Evolutionary conservation across 2,113 vertebrate species (phyloP).

Genomic region (Dascyllus trimaculatus): DNA sequence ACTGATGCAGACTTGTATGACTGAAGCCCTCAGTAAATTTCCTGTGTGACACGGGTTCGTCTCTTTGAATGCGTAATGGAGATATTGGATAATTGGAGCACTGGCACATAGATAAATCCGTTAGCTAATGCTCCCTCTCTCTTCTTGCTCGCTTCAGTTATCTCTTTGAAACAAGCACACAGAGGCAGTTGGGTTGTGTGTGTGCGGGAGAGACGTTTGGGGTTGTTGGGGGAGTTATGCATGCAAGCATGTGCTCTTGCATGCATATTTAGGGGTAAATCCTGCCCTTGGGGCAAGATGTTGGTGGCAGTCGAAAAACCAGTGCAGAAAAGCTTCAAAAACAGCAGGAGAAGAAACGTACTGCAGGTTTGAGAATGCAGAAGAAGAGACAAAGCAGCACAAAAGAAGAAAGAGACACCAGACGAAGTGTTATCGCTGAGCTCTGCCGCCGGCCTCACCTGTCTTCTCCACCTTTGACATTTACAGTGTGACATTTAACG

Average conservation of each 20-base stretch:
- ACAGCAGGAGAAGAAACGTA: constrained; percentile 36
- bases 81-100: constrained; percentile 79
- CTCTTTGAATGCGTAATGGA: constrained; percentile 74
- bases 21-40: constrained; percentile 57
- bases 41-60: constrained; percentile 51
- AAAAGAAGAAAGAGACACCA: constrained; percentile 22
- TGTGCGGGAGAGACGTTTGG: not conserved
- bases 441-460: constrained; percentile 41
- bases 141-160: constrained; percentile 64
- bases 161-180: constrained; percentile 75
- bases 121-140: constrained; percentile 52
- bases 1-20: constrained; percentile 38
- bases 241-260: constrained; percentile 46
- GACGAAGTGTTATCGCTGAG: constrained; percentile 35
- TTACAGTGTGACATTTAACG: constrained; percentile 76
- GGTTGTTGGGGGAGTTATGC: constrained; percentile 3
- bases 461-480: constrained; percentile 75
- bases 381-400: constrained; percentile 33
- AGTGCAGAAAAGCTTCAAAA: constrained; percentile 55
- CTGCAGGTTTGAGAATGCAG: constrained; percentile 28
- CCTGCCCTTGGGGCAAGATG: constrained; percentile 72
- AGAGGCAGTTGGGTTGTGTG: constrained; percentile 64
- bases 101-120: constrained; percentile 76
- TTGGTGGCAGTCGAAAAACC: constrained; percentile 74
- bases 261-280: constrained; percentile 72